Base-by-base conservation (phyloP, 2,797 vertebrate genomes). In the Alosa sapidissima region DNA sequence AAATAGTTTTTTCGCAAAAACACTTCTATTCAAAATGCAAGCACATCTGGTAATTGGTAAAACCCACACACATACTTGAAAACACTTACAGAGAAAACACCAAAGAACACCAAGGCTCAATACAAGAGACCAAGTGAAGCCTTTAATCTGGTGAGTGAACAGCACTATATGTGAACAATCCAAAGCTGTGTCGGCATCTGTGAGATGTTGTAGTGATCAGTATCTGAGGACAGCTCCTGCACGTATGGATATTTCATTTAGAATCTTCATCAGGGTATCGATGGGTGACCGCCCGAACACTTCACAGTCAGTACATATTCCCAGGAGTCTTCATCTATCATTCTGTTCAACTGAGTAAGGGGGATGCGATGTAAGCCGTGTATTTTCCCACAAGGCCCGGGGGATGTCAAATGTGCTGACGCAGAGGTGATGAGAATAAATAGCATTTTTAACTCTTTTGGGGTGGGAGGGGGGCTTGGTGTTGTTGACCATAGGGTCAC, bases 351-450 rank as follows among this genome's bases (percentile, higher is more conserved):
- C 36, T 7, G 41, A 21, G 72, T 19, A 9, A 47, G 72, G 36
- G 72, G 72, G 72, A 78, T 78, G 41, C 41, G 16, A 21, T 19
- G 41, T 41, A 47, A 45, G 41, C 72, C 11, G 41, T 47, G 41
- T 47, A 16, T 47, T 45, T 78, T 47, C 7, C 72, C 41, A 78
- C 7, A 78, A 47, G 72, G 45, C 33, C 33, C 5, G 41, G 54
- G 65, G 28, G 65, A 28, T 78, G 72, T 47, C 72, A 78, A 47
- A 45, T 78, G 68, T 75, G 72, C 72, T 78, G 72, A 78, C 19
- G 24, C 72, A 19, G 33, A 41, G 24, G 41, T 47, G 36, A 78
- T 78, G 72, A 36, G 16, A 78, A 45, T 21, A 78, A 78, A 78
- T 78, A 36, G 41, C 72, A 47, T 41, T 78, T 78, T 45, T 45